These are phyloP conservation scores for Apamea sordens DNA, from an alignment of 2,888 invertebrate genomes.

Conservation along the genomic window DNA sequence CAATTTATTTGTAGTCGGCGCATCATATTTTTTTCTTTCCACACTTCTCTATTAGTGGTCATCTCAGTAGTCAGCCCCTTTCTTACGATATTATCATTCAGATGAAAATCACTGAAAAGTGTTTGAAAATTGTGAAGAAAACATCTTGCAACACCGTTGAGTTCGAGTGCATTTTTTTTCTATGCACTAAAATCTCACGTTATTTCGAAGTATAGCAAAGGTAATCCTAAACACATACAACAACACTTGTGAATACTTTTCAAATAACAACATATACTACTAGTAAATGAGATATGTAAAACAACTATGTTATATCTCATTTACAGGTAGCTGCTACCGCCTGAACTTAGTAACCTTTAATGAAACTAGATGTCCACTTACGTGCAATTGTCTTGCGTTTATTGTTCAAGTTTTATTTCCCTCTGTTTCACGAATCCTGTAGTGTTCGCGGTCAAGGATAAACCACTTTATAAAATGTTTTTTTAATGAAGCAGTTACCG, in stretches of 20 bases:
- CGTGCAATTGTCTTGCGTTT: neutral
- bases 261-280: neutral
- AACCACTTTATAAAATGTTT: neutral
- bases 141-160: neutral
- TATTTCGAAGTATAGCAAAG: neutral
- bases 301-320: neutral
- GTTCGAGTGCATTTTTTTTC: too few relatives aligned
- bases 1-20: too few relatives aligned
- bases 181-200: neutral
- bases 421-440: neutral
- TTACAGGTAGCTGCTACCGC: neutral
- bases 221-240: neutral
- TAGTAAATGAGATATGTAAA: neutral
- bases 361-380: neutral
- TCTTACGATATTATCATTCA: too few relatives aligned
- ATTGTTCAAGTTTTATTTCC: slow-evolving; percentile 41
- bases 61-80: too few relatives aligned
- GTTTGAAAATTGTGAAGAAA: neutral
- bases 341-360: slow-evolving; percentile 14
- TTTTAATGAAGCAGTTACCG: neutral
- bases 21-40: too few relatives aligned
- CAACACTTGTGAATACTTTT: neutral
- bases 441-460: slow-evolving; percentile 23
- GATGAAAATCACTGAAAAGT: neutral
- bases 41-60: too few relatives aligned